Evolutionary conservation across 2,113 vertebrate species (phyloP).

Genomic region (Podiceps cristatus): DNA sequence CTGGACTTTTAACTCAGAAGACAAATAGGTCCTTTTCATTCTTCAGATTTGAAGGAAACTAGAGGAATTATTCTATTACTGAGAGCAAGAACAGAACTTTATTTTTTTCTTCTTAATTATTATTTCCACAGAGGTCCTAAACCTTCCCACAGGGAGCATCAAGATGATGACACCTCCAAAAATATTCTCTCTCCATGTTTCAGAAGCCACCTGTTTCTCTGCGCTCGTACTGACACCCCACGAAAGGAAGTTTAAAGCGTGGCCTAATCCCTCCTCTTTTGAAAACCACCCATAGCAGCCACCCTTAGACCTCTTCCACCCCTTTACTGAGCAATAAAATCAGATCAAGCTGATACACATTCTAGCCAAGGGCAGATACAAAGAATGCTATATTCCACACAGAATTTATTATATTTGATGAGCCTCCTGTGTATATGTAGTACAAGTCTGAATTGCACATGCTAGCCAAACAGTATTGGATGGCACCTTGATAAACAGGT

Average conservation of each 20-base stretch:
- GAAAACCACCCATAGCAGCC: background rate
- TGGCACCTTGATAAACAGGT: background rate
- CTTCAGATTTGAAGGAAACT: background rate
- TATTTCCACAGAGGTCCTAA: background rate
- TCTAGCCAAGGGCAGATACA: background rate
- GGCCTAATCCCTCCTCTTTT: background rate
- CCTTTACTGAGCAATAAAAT: background rate
- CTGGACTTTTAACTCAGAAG: fast-evolving
- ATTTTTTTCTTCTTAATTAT: background rate
- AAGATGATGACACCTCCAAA: background rate
- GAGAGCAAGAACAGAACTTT: background rate
- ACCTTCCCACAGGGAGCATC: background rate
- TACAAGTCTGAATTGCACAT: background rate
- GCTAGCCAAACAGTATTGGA: background rate
- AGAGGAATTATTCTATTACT: background rate
- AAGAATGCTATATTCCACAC: background rate
- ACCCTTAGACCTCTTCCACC: background rate
- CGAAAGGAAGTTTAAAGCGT: fast-evolving
- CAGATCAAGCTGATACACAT: background rate
- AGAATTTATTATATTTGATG: background rate
- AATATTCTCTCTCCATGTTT: background rate
- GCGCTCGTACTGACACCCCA: background rate
- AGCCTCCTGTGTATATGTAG: background rate
- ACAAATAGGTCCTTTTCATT: background rate
- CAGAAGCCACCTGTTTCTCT: background rate